A percentile compares a stretch with the other conserved stretches of the same genome.
Evolutionary conservation across 2,113 vertebrate genomes (phyloP).

Genomic region (Tetraodon nigroviridis): DNA sequence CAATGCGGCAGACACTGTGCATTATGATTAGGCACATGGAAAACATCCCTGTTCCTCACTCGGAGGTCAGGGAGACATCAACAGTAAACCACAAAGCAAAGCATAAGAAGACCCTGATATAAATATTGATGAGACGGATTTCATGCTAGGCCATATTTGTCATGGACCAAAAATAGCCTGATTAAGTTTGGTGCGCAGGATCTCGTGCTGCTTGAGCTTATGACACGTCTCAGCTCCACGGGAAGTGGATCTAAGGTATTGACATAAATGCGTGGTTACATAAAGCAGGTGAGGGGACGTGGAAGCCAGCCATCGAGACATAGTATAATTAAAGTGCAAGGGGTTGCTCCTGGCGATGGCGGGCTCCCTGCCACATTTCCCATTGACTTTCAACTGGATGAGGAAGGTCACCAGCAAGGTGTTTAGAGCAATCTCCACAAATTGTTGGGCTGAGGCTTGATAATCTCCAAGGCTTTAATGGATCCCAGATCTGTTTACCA

Average conservation of each 20-base stretch:
- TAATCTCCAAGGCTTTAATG: slow-evolving; percentile 73
- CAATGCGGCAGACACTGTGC: slow-evolving; percentile 41
- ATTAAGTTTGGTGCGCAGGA: slow-evolving; percentile 47
- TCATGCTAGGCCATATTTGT: slow-evolving; percentile 39
- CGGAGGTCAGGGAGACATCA: slow-evolving; percentile 52
- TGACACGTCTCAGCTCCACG: slow-evolving; percentile 44
- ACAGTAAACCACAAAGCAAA: slow-evolving; percentile 45
- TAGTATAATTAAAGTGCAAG: slow-evolving; percentile 63
- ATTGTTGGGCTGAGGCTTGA: slow-evolving; percentile 70
- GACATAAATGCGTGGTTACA: slow-evolving; percentile 48
- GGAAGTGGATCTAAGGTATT: slow-evolving; percentile 36
- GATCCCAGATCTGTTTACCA: slow-evolving; percentile 74
- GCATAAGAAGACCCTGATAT: slow-evolving; percentile 28
- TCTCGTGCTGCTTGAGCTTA: slow-evolving; percentile 38
- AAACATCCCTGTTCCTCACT: slow-evolving; percentile 47
- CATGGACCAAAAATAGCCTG: slow-evolving; percentile 47
- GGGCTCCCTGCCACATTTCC: slow-evolving; percentile 64
- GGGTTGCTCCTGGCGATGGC: slow-evolving; percentile 29
- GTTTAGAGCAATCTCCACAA: slow-evolving; percentile 71
- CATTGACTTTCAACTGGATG: slow-evolving; percentile 66
- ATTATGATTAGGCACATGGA: slow-evolving; percentile 62
- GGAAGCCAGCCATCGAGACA: slow-evolving; percentile 32
- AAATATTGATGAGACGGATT: slow-evolving; percentile 63
- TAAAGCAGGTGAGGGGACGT: slow-evolving; percentile 21
- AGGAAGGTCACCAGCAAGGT: slow-evolving; percentile 68